Percentiles rank a stretch among this genome's conserved stretches.
phyloP scores from a whole-genome alignment of 2,888 invertebrate genomes.

The Ceraclea dissimilis region DNA sequence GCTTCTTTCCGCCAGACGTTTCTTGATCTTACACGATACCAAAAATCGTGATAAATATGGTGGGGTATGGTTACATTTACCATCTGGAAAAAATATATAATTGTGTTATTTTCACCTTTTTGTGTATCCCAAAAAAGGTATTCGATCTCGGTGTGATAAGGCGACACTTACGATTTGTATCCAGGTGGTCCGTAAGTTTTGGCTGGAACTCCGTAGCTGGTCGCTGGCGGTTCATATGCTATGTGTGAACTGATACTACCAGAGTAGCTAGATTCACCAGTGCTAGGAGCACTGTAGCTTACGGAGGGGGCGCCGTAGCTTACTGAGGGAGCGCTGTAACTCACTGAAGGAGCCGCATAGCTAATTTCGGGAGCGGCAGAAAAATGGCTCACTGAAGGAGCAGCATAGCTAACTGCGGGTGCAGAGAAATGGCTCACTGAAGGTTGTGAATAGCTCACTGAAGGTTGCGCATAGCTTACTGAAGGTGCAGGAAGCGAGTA shows the following conservation, averaged over 20 bases:
- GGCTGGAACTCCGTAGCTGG: slow-evolving; percentile 19
- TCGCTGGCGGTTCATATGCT: slow-evolving; percentile 12
- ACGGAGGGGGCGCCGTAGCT: neutral
- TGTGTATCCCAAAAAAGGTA: too few species aligned
- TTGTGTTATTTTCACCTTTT: too few species aligned
- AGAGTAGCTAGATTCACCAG: neutral
- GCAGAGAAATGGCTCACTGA: neutral
- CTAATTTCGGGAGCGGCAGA: neutral
- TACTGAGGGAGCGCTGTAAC: slow-evolving; percentile 1
- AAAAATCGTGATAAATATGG: too few species aligned
- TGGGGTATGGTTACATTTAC: too few species aligned
- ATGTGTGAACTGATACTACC: neutral
- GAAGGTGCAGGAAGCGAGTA: neutral
- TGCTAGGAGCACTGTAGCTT: neutral
- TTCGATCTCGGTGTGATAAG: too few species aligned
- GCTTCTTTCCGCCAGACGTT: too few species aligned
- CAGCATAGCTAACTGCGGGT: neutral
- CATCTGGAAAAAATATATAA: too few species aligned
- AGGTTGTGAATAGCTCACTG: too few species aligned
- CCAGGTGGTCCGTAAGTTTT: slow-evolving; percentile 13
- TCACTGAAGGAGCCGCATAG: neutral
- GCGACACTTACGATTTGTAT: slow-evolving; percentile 10
- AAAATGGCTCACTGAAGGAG: neutral
- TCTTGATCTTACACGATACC: too few species aligned
- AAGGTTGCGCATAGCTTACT: neutral